A percentile compares a stretch with the other conserved stretches of the same genome.
phyloP scores from a whole-genome alignment of 2,888 invertebrate species.

The Rhagonycha lutea region DNA sequence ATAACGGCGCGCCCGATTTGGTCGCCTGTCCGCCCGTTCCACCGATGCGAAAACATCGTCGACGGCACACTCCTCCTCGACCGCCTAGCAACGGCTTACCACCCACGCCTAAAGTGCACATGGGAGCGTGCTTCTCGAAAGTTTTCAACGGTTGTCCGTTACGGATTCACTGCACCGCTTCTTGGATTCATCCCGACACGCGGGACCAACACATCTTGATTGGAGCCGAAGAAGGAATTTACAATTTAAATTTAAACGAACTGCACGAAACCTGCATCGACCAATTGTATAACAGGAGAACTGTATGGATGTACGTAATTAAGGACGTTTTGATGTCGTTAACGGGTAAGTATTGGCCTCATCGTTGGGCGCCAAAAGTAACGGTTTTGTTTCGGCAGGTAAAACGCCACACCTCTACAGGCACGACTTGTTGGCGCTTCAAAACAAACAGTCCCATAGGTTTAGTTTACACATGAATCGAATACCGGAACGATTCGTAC shows the following conservation, averaged over 20 bases:
- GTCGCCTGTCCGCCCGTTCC: constrained; percentile 75
- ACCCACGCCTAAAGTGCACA: constrained; percentile 96
- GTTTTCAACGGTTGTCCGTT: constrained; percentile 98
- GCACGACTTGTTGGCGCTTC: constrained; percentile 88
- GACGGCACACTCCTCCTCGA: constrained; percentile 79
- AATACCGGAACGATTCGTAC: constrained; percentile 92
- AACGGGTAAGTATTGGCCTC: constrained; percentile 68
- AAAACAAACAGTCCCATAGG: constrained; percentile 81
- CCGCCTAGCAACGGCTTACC: constrained; percentile 94
- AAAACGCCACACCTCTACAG: constrained; percentile 95
- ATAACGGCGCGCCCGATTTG: constrained; percentile 61
- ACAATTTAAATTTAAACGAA: constrained; percentile 95
- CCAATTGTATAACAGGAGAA: constrained; percentile 91
- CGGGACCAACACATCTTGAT: constrained; percentile 94
- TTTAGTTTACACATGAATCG: constrained; percentile 90
- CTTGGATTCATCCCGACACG: constrained; percentile 98
- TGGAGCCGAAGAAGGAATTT: constrained; percentile 98
- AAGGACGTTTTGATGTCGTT: constrained; percentile 98
- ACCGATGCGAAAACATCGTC: constrained; percentile 76
- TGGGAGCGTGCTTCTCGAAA: constrained; percentile 97
- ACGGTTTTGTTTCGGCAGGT: constrained; percentile 61
- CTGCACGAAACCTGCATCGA: constrained; percentile 97
- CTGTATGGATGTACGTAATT: constrained; percentile 98
- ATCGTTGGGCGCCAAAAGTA: neutral
- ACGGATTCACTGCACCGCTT: constrained; percentile 94